Evolutionary conservation across 2,113 vertebrate genomes (phyloP).

Genomic region (Dicentrarchus labrax): DNA sequence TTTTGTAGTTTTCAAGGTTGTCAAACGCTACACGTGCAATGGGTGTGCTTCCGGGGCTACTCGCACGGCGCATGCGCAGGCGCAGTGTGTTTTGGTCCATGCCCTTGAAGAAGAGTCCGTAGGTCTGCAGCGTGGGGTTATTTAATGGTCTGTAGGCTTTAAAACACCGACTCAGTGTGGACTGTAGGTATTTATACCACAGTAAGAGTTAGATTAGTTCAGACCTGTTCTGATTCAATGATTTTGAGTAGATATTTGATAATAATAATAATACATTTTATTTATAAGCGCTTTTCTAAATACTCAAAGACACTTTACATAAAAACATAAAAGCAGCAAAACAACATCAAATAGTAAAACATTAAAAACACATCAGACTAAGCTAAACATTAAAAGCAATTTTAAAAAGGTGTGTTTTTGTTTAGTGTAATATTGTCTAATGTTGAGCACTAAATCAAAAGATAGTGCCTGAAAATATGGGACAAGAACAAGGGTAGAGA

Average conservation of each 20-base stretch:
- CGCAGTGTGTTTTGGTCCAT: neutral
- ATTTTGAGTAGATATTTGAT: too few relatives aligned
- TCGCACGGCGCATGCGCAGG: conserved; percentile 51
- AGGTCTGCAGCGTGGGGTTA: neutral
- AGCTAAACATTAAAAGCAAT: too few relatives aligned
- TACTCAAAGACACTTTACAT: too few relatives aligned
- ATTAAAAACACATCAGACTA: too few relatives aligned
- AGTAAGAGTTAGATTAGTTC: neutral
- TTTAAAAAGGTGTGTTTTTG: too few relatives aligned
- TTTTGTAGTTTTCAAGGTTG: conserved; percentile 76
- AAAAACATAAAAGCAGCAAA: too few relatives aligned
- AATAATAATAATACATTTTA: too few relatives aligned
- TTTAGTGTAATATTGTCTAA: too few relatives aligned
- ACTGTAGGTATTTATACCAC: neutral
- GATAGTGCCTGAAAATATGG: neutral
- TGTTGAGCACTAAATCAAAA: neutral
- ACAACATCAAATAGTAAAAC: too few relatives aligned
- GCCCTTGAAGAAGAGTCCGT: conserved; percentile 1
- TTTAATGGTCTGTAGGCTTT: too few relatives aligned
- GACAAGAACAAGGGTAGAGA: neutral
- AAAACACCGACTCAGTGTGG: neutral
- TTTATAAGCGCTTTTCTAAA: too few relatives aligned
- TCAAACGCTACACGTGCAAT: conserved; percentile 66
- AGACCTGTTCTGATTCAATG: neutral
- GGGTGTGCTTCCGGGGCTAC: conserved; percentile 64